A percentile compares a stretch with the other conserved stretches of the same genome.
Evolutionary conservation across 1,140 invertebrate genomes (phyloP).

Genomic region (Phthorimaea operculella): DNA sequence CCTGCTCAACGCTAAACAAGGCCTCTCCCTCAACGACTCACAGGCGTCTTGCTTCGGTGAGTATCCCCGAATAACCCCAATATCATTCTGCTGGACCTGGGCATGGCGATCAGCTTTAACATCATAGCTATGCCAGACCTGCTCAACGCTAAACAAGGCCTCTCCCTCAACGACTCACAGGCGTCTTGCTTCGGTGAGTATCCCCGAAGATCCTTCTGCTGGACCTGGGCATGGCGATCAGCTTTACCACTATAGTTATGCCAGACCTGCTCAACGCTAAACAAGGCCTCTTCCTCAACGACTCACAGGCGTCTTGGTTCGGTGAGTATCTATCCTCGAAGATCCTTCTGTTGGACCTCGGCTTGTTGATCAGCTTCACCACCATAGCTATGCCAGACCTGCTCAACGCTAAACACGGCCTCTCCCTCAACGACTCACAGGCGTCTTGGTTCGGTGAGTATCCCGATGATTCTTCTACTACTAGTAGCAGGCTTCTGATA

Average conservation of each 20-base stretch:
- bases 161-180: constrained; percentile 70
- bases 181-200: constrained; percentile 83
- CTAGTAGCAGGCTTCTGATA: too few species aligned
- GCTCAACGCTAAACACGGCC: constrained; percentile 50
- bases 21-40: constrained; percentile 68
- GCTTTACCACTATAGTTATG: constrained; percentile 77
- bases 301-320: constrained; percentile 78
- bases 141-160: constrained; percentile 50
- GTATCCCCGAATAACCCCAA: constrained; percentile 47
- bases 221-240: constrained; percentile 67
- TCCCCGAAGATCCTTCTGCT: constrained; percentile 60
- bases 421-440: constrained; percentile 70
- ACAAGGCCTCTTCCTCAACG: constrained; percentile 66
- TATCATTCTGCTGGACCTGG: constrained; percentile 59
- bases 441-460: constrained; percentile 77
- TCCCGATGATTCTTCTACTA: too few species aligned
- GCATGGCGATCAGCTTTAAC: constrained; percentile 72
- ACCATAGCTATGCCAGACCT: constrained; percentile 77
- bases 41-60: constrained; percentile 79
- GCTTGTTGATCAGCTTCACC: constrained; percentile 72
- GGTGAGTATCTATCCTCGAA: constrained; percentile 66
- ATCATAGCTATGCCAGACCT: constrained; percentile 77
- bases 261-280: constrained; percentile 68
- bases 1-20: constrained; percentile 58
- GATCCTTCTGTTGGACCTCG: constrained; percentile 59